Conservation (phyloP, 2,113 vertebrate genomes). For the Lophura nycthemera region DNA sequence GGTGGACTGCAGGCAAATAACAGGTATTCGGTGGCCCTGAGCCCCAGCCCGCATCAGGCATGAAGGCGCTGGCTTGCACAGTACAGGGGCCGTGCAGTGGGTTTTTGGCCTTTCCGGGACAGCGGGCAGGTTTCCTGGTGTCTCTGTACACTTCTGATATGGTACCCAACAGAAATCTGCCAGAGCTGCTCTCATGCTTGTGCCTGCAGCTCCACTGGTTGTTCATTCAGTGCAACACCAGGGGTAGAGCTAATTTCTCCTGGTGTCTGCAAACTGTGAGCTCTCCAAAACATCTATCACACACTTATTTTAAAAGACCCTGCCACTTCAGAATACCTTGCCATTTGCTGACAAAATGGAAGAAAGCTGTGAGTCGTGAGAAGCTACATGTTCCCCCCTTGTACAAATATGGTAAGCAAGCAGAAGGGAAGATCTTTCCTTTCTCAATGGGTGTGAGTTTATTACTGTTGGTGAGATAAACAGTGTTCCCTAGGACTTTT, state of each 20-base stretch:
- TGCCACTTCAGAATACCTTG: background rate
- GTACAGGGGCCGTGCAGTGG: background rate
- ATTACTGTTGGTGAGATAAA: background rate
- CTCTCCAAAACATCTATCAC: background rate
- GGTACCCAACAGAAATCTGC: fast-evolving
- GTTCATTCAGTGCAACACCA: fast-evolving
- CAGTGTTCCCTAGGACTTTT: background rate
- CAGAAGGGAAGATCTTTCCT: background rate
- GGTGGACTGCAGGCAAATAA: background rate
- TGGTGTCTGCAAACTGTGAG: background rate
- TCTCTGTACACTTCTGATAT: fast-evolving
- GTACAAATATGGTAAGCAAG: background rate
- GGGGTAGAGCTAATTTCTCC: background rate
- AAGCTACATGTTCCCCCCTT: background rate
- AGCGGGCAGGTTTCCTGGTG: background rate
- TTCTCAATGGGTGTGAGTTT: background rate
- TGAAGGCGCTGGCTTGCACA: background rate
- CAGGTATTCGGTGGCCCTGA: background rate
- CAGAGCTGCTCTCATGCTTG: background rate
- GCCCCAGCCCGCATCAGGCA: background rate
- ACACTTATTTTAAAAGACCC: background rate
- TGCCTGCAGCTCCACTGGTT: background rate
- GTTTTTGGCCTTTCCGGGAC: background rate
- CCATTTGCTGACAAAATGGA: background rate
- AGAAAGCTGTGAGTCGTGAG: background rate